Base-by-base conservation (phyloP, 2,888 invertebrate species). In the Octodonta nipae region DNA sequence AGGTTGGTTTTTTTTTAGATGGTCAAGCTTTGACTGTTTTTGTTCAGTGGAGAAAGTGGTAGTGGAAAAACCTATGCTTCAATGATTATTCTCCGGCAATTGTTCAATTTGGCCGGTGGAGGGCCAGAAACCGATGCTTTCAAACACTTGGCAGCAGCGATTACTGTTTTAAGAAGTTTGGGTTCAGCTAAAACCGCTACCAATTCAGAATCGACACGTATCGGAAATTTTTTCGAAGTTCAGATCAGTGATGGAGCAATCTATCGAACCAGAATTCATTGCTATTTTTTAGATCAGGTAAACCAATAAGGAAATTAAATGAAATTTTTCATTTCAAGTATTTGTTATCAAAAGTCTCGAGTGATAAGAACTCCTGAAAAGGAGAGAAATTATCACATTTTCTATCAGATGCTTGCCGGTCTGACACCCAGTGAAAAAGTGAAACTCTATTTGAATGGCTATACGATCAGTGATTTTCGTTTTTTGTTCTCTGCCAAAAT, bases 371-470 rank as follows among this genome's bases (percentile, higher is more conserved):
- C 87, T 13, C 68, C 85, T 47, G 73, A 80, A 10, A 78, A 79
- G 53, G 92, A 92, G 65, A 87, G 88, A 58, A 93, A 92, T 66
- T 93, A 89, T 64, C 91, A 93, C 61, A 89, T 93, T 51, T 93
- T 93, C 66, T 93, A 93, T 66, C 91, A 93, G 68, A 80, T 93
- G 78, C 64, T 87, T 31, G 88, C 89, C 11, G 92, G 93, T 1
- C 70, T 93, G 14, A 77, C 81, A 26, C 66, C 75, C 32, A 91
- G 92, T 45, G 93, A 93, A 58, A 66, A 82, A 60, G 74, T 78
- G 10, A 86, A 85, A 64, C 70, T 92, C 15, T 86, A 88, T 64
- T 67, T 93, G 49, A 86, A 87, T 52, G 85, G 86, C 4, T 86
- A 85, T 59, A 75, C 80, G 22, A 70, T 84, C 8, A 74, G n/a